These are phyloP conservation scores for Conomelus anceps DNA, from an alignment of 2,888 invertebrate genomes.

Conservation along the genomic window DNA sequence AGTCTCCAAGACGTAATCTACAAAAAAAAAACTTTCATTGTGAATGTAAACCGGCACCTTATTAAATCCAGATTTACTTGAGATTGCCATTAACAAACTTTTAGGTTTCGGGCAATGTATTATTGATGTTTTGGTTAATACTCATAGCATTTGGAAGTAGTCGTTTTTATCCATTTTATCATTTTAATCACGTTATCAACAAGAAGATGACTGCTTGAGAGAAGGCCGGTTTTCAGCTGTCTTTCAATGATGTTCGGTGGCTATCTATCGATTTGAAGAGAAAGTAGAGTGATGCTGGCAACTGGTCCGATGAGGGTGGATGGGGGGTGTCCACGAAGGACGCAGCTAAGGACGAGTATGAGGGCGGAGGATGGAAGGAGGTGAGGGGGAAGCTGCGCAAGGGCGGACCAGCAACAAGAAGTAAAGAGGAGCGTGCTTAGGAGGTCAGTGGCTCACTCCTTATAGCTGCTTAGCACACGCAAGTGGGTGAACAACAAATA, in stretches of 20 bases:
- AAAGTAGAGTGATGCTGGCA: background rate
- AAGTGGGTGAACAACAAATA: background rate
- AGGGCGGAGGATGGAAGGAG: background rate
- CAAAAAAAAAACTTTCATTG: too few species aligned
- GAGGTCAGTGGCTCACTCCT: background rate
- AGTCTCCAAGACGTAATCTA: too few species aligned
- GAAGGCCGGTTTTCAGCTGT: background rate
- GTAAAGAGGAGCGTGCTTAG: background rate
- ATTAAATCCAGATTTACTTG: too few species aligned
- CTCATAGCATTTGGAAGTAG: background rate
- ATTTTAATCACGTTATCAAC: background rate
- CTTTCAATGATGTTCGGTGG: background rate
- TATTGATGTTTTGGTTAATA: background rate
- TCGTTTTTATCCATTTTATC: background rate
- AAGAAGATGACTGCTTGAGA: background rate
- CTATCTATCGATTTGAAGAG: background rate
- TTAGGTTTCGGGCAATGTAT: too few species aligned
- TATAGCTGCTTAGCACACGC: background rate
- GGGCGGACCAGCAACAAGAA: background rate
- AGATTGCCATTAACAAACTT: too few species aligned
- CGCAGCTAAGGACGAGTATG: background rate
- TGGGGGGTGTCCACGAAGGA: background rate
- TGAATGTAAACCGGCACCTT: too few species aligned
- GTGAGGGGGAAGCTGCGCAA: background rate
- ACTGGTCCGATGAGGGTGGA: background rate